These are phyloP conservation scores for Leucophora obtusa DNA, from an alignment of 2,888 invertebrate genomes.

Conservation along the genomic window DNA sequence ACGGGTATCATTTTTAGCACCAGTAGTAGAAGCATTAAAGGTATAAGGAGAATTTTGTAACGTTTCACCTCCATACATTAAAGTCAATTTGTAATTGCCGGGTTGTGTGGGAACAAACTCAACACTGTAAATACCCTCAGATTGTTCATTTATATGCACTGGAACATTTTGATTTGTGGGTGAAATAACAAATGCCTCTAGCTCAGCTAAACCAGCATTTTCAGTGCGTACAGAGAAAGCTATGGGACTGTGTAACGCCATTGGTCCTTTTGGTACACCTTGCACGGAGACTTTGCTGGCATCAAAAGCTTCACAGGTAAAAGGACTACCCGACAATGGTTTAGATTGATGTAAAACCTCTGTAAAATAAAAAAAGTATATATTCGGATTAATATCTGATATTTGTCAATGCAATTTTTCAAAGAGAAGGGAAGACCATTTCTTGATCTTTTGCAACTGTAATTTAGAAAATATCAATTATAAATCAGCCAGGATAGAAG, in stretches of 20 bases:
- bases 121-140: conserved; percentile 85
- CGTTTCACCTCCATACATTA: conserved; percentile 84
- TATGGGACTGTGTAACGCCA: conserved; percentile 90
- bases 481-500: too few relatives aligned
- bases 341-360: conserved; percentile 95
- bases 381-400: too few relatives aligned
- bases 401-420: too few relatives aligned
- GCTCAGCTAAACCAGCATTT: conserved; percentile 90
- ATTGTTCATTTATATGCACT: conserved; percentile 86
- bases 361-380: conserved; percentile 73
- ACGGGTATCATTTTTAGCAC: conserved; percentile 80
- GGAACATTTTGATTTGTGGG: conserved; percentile 91
- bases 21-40: conserved; percentile 82
- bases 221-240: conserved; percentile 90
- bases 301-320: conserved; percentile 94
- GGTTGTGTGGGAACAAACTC: conserved; percentile 91
- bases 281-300: conserved; percentile 89
- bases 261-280: conserved; percentile 86
- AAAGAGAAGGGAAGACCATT: too few relatives aligned
- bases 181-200: conserved; percentile 92
- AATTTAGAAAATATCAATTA: too few relatives aligned
- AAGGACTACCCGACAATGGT: conserved; percentile 95
- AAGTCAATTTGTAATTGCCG: conserved; percentile 83
- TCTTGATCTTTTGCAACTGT: too few relatives aligned
- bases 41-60: conserved; percentile 81